These are phyloP conservation scores for Cheilosia soror DNA, from an alignment of 2,888 invertebrate species.

Conservation along the genomic window DNA sequence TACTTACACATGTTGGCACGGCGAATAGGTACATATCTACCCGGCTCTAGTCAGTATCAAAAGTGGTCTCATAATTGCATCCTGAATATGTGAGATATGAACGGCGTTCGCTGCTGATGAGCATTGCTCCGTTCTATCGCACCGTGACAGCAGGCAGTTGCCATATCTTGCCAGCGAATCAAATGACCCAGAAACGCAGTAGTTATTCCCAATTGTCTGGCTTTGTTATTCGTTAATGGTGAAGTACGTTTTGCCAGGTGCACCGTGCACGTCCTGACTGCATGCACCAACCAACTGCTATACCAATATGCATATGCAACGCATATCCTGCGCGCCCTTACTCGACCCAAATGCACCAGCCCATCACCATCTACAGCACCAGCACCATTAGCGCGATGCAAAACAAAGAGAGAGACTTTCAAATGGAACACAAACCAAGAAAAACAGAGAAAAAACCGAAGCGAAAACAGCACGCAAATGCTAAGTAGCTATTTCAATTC, in stretches of 20 bases:
- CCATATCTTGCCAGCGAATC: conserved; percentile 58
- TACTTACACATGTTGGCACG: conserved; percentile 41
- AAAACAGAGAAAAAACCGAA: conserved; percentile 38
- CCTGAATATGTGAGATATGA: background rate
- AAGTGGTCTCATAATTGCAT: conserved; percentile 45
- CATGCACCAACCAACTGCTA: background rate
- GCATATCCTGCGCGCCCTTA: conserved; percentile 58
- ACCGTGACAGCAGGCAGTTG: conserved; percentile 21
- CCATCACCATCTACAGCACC: background rate
- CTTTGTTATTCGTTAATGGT: conserved; percentile 65
- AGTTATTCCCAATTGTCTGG: conserved; percentile 65
- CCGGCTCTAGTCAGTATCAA: conserved; percentile 5
- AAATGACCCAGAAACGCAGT: conserved; percentile 69
- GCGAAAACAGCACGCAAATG: conserved; percentile 69
- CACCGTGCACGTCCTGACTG: conserved; percentile 54
- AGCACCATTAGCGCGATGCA: conserved; percentile 18
- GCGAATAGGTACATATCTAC: background rate
- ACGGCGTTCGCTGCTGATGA: conserved; percentile 4
- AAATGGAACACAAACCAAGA: conserved; percentile 34
- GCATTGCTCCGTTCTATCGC: conserved; percentile 22
- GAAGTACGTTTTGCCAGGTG: conserved; percentile 64
- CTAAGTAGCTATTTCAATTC: conserved; percentile 75
- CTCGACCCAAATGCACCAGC: conserved; percentile 47
- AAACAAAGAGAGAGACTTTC: conserved; percentile 55
- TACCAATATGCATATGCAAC: conserved; percentile 57